Conservation (phyloP, 2,888 invertebrate species). For the Petrolisthes manimaculis region DNA sequence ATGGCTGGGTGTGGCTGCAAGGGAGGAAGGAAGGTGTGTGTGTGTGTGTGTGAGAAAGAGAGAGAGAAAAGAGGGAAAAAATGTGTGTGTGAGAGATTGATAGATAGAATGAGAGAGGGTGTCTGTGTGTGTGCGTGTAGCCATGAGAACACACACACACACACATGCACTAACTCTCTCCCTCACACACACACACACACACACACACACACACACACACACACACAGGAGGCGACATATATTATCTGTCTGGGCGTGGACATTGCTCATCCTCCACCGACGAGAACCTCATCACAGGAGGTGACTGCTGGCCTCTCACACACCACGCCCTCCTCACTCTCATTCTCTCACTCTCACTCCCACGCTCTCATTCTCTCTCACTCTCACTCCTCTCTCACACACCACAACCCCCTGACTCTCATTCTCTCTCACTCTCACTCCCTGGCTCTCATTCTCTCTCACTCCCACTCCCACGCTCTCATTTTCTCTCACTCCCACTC, state of each 20-base stretch:
- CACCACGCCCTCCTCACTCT: conserved; percentile 2
- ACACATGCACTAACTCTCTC: too few species aligned
- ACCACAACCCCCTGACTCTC: not conserved
- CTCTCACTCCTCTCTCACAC: not conserved
- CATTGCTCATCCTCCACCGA: conserved; percentile 22
- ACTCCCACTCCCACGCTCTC: not conserved
- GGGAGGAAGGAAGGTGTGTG: not conserved
- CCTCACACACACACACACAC: too few species aligned
- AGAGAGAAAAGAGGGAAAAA: not conserved
- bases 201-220: too few species aligned
- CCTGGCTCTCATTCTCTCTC: not conserved
- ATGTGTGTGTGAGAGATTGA: not conserved
- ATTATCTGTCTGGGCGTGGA: conserved; percentile 39
- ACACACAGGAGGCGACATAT: conserved; percentile 33
- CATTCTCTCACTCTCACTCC: too few species aligned
- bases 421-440: not conserved
- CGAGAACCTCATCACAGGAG: conserved; percentile 41
- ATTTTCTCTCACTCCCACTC: not conserved
- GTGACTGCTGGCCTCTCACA: conserved; percentile 24
- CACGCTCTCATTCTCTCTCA: not conserved
- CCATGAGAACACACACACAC: not conserved
- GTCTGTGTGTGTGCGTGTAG: not conserved
- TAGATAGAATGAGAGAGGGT: not conserved
- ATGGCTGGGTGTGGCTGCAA: too few species aligned
- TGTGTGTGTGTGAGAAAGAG: not conserved